Base-by-base conservation (phyloP, 2,888 invertebrate species). In the Cantharis nigra region DNA sequence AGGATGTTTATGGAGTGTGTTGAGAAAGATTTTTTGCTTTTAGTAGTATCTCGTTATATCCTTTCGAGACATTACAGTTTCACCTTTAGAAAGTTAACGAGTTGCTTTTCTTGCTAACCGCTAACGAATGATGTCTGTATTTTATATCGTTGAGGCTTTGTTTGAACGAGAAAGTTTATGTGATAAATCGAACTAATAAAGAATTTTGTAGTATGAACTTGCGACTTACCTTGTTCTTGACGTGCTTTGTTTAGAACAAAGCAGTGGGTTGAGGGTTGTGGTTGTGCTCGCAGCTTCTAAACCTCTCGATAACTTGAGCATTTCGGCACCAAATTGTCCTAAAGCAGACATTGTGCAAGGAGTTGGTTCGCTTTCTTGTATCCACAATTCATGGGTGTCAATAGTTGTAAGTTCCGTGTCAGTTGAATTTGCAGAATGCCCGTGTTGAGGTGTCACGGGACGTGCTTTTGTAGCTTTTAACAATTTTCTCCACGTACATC, bases 251-350 rank as follows among this genome's bases (percentile, higher is more conserved):
- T 76, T 75, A 18, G 75, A 71, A 18, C 72, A 75, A 72, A 65
- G 28, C 13, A 75, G 30, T 14, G 78, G 75, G 28, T 73, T 78
- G 10, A 28, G 33, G 13, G 67, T 70, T 3, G 67, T 71, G 5
- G 78, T 49, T 14, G 83, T 63, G 88, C 90, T 89, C 77, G 94
- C 94, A 80, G 94, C 94, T 89, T 95, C 95, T 83, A 96, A 90
- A 79, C 96, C 95, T 80, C 95, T 91, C 26, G 95, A 95, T 30
- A 96, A 90, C 85, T 95, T 94, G 84, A 96, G 90, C 95, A 96
- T 95, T 91, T 96, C 95, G 62, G 95, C 94, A 74, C 96, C 96
- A 87, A 96, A 96, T 86, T 95, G 95, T 87, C 95, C 95, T 85
- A 96, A 90, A 76, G 96, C 96, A 30, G 95, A 94, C 93, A 96